These are phyloP conservation scores for Platycercus adscitus DNA, from an alignment of 2,113 vertebrate genomes.

Conservation along the genomic window DNA sequence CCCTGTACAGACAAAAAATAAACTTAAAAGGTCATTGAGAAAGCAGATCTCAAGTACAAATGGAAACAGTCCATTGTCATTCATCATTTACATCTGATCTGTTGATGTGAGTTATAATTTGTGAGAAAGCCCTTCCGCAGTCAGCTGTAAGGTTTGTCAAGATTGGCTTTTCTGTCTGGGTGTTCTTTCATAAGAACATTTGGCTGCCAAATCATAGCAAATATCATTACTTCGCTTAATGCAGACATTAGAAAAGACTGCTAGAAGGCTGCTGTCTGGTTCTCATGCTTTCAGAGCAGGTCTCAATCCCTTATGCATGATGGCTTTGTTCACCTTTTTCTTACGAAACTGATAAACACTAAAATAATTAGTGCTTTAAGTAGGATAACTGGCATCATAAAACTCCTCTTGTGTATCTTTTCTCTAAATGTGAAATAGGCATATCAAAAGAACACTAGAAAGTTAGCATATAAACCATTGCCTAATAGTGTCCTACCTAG, in stretches of 20 bases:
- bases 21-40: constrained; percentile 41
- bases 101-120: constrained; percentile 34
- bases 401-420: background rate
- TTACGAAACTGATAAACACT: background rate
- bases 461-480: background rate
- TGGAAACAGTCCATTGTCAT: constrained; percentile 37
- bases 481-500: background rate
- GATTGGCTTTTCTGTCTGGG: constrained; percentile 18
- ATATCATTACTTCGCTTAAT: constrained; percentile 18
- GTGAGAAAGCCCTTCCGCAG: background rate
- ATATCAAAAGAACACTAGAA: background rate
- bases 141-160: constrained; percentile 1
- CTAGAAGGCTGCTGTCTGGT: background rate
- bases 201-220: constrained; percentile 32
- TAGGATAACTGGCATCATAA: background rate
- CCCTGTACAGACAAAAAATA: constrained; percentile 43
- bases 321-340: background rate
- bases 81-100: constrained; percentile 42
- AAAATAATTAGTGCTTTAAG: background rate
- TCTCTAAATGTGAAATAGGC: background rate
- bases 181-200: constrained; percentile 20
- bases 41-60: constrained; percentile 13
- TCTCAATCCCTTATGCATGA: background rate
- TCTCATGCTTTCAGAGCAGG: background rate
- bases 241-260: background rate